Percentiles rank a stretch among this genome's conserved stretches.
These are phyloP conservation scores for Dusona sp. DNA, from an alignment of 2,888 invertebrate genomes.

Conservation along the genomic window DNA sequence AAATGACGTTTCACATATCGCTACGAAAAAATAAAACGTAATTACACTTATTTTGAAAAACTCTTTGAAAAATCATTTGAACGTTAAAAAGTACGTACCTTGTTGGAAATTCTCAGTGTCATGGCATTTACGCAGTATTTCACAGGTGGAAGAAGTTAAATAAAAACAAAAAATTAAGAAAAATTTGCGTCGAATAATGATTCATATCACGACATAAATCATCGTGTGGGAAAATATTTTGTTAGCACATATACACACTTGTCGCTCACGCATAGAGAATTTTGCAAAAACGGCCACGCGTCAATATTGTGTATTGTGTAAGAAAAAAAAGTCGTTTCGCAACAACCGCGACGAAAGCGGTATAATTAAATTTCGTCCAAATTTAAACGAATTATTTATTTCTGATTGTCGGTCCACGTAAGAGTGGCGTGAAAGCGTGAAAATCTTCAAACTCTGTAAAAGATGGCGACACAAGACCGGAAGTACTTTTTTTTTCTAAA, in stretches of 20 bases:
- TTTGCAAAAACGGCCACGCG: not conserved
- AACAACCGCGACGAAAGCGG: not conserved
- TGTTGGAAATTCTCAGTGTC: not conserved
- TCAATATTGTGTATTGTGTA: not conserved
- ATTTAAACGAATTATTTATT: not conserved
- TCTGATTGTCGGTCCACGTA: not conserved
- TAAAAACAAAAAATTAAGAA: not conserved
- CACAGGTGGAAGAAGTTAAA: conserved; percentile 5
- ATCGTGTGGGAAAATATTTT: conserved; percentile 22
- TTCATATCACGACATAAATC: conserved; percentile 44
- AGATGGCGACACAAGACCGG: not conserved
- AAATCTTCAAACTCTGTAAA: not conserved
- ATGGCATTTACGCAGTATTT: conserved; percentile 4
- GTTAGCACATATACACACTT: not conserved
- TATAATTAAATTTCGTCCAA: not conserved
- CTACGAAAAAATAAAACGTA: not conserved
- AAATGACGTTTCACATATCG: not conserved
- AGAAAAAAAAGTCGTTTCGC: not conserved
- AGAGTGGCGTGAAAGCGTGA: not conserved
- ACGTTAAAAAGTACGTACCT: not conserved
- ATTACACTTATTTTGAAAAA: not conserved
- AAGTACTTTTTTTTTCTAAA: not conserved
- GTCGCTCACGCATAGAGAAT: not conserved
- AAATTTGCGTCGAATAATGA: conserved; percentile 29
- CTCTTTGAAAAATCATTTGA: not conserved